These are phyloP conservation scores for Propithecus perrieri DNA, from an alignment of 2,797 vertebrate species.

Conservation along the genomic window DNA sequence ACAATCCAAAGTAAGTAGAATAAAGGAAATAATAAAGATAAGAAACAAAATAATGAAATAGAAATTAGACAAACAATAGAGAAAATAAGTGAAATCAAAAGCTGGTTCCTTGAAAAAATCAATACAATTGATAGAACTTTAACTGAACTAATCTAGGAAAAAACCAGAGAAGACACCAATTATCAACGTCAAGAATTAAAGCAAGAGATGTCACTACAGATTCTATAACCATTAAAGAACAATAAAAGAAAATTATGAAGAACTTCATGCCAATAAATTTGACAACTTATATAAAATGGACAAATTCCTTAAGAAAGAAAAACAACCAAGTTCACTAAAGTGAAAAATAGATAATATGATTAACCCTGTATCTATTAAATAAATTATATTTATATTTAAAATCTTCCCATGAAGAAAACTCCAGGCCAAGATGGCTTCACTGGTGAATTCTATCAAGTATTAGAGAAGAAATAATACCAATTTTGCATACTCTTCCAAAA, in stretches of 20 bases:
- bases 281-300: neutral
- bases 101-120: neutral
- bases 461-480: neutral
- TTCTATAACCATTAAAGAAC: neutral
- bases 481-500: neutral
- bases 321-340: neutral
- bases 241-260: neutral
- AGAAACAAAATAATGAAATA: neutral
- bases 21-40: neutral
- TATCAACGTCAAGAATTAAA: neutral
- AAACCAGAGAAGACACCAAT: neutral
- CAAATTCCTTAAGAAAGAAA: neutral
- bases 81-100: neutral
- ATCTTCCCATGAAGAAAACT: neutral
- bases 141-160: neutral
- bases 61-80: neutral
- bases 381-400: slow-evolving; percentile 8
- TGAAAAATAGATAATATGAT: neutral
- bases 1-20: neutral
- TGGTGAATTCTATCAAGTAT: neutral
- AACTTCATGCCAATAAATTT: neutral
- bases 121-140: neutral
- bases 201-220: neutral
- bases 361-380: neutral
- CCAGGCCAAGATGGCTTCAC: neutral